Percentiles rank a stretch among this genome's conserved stretches.
These are phyloP conservation scores for Sapajus apella DNA, from an alignment of 2,113 vertebrate species.

Conservation along the genomic window DNA sequence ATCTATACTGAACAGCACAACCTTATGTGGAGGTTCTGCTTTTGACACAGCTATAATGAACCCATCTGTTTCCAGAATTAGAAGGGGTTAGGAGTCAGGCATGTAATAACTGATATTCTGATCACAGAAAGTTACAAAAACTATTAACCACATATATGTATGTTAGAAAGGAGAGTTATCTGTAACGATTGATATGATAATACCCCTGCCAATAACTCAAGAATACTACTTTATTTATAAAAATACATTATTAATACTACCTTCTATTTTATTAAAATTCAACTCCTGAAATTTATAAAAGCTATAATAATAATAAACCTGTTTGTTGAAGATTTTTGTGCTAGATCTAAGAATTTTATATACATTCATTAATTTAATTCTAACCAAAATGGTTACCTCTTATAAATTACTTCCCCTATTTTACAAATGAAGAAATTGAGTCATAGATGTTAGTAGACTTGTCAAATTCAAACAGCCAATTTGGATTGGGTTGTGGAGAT, in stretches of 20 bases:
- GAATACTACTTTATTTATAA: background rate
- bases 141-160: background rate
- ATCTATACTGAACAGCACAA: background rate
- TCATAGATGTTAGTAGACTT: background rate
- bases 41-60: slow-evolving; percentile 3
- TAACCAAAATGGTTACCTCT: background rate
- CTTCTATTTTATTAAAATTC: background rate
- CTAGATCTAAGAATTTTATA: background rate
- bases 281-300: background rate
- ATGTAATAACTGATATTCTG: background rate
- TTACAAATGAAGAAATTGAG: slow-evolving; percentile 38
- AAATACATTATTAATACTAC: background rate
- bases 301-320: slow-evolving; percentile 12
- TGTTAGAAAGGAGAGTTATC: slow-evolving; percentile 33
- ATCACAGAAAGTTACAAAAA: slow-evolving; percentile 27
- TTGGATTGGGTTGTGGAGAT: background rate
- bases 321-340: background rate
- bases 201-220: background rate
- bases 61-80: background rate
- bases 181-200: background rate
- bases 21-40: background rate
- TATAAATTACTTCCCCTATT: slow-evolving; percentile 40
- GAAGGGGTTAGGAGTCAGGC: background rate
- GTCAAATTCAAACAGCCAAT: background rate
- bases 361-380: background rate